A percentile compares a stretch with the other conserved stretches of the same genome.
Conservation (phyloP, 2,797 vertebrate species). For the Halcyon chelicuti region DNA sequence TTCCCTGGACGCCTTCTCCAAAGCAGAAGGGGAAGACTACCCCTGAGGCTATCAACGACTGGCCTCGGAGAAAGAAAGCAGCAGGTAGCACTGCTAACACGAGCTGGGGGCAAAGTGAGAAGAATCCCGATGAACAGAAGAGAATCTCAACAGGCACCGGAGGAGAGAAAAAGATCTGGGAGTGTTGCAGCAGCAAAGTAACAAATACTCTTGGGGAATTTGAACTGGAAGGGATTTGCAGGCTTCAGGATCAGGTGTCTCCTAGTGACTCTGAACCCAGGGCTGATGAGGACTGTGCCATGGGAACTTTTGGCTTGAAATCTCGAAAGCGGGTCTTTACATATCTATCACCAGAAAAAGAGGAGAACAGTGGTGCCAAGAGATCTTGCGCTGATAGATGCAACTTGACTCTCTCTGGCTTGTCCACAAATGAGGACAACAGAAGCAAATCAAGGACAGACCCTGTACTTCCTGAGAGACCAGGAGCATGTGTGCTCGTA, state of each 20-base stretch:
- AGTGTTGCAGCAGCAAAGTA: neutral
- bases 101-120: conserved; percentile 13
- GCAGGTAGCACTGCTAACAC: conserved; percentile 16
- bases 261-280: conserved; percentile 26
- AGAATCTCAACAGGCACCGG: conserved; percentile 40
- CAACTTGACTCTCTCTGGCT: neutral
- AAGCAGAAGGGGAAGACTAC: conserved; percentile 86
- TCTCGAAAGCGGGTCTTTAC: conserved; percentile 70
- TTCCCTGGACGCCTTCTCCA: conserved; percentile 89
- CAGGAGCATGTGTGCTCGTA: neutral
- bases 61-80: conserved; percentile 92
- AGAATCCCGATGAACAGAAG: conserved; percentile 57
- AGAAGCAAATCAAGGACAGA: neutral
- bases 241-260: conserved; percentile 79
- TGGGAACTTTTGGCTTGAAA: conserved; percentile 50
- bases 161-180: neutral
- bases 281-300: conserved; percentile 41
- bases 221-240: conserved; percentile 88
- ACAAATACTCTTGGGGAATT: conserved; percentile 79
- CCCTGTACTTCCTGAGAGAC: neutral
- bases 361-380: conserved; percentile 31
- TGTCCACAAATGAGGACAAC: conserved; percentile 44
- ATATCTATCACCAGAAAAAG: conserved; percentile 25
- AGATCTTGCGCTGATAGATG: neutral
- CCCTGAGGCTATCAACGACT: conserved; percentile 90